Evolutionary conservation across 2,113 vertebrate species (phyloP).

Genomic region (Grammomys dolichurus): DNA sequence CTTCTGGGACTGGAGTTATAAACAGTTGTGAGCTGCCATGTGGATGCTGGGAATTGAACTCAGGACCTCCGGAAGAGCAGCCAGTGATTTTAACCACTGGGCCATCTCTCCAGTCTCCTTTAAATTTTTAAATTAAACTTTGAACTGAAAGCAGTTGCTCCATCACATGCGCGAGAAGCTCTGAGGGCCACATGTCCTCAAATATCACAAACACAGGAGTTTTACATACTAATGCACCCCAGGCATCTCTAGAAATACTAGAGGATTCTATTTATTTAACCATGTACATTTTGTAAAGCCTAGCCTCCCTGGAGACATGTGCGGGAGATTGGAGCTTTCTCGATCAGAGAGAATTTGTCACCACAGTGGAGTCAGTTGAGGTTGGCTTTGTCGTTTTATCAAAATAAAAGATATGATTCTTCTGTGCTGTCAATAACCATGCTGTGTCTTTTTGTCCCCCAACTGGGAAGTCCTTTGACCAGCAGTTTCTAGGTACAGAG

Average conservation of each 20-base stretch:
- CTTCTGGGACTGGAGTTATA: too few species aligned
- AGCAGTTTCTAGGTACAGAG: not conserved
- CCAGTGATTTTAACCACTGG: too few species aligned
- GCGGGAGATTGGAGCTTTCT: not conserved
- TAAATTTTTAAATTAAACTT: not conserved
- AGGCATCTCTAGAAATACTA: not conserved
- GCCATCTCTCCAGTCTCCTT: too few species aligned
- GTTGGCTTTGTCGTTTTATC: not conserved
- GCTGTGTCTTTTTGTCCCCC: not conserved
- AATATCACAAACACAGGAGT: not conserved
- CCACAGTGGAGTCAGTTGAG: not conserved
- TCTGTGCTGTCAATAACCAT: rapidly evolving
- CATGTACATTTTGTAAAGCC: not conserved
- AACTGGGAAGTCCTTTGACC: rapidly evolving
- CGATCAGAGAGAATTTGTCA: not conserved
- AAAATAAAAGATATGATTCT: not conserved
- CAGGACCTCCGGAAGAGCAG: too few species aligned
- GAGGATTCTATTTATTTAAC: not conserved
- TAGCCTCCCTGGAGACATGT: not conserved
- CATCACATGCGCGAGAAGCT: rapidly evolving
- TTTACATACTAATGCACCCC: not conserved
- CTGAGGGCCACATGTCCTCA: not conserved
- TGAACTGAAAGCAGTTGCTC: not conserved
- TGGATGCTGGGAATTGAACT: too few species aligned
- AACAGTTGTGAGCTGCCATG: too few species aligned